Evolutionary conservation across 2,888 invertebrate genomes (phyloP), one percentile per base, ranked within the genome.

Genomic region (Tetragnatha montana): DNA sequence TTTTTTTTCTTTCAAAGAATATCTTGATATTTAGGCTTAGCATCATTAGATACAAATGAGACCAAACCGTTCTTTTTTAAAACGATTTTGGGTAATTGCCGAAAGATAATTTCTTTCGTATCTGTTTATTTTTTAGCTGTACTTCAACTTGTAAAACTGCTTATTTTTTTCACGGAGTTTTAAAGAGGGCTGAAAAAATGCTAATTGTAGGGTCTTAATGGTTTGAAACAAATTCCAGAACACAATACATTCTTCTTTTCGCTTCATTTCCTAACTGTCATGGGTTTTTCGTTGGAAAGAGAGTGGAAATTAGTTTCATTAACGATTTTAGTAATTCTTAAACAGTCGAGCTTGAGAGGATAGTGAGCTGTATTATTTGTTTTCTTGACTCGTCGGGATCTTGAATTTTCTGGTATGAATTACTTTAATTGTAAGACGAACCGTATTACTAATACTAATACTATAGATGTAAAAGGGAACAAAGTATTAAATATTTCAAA

Each of bases 31-130:
- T 79, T 86, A 86, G 68, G 78, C 80, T 80, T 73, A 71, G 80
- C 70, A 86, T 86, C 86, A 86, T 86, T 86, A 80, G 79, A 86
- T 80, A 74, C 74, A 86, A 86, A 86, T 73, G 86, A 86, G 73
- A 73, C 35, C 17, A 71, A 69, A 21, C 51, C 49, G 8, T 73
- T 79, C 19, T 69, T 82, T 83, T 80, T 80, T 22, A 71, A 17
- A 86, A 73, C 68, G 73, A 51, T 80, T 86, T 86, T 35, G 22
- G 21, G 86, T 73, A 73, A 86, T 79, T 80, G 80, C 86, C 74
- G 21, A n/a, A n/a, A 50, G 86, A 86, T 80, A 86, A 73, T 80
- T 86, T 80, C 82, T 80, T 79, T 71, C 70, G 50, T 76, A 47
- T 60, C 68, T 69, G 69, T 47, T 80, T 22, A 22, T 69, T 80